Conservation (phyloP, 2,797 vertebrate species). For the Phoeniculus purpureus region DNA sequence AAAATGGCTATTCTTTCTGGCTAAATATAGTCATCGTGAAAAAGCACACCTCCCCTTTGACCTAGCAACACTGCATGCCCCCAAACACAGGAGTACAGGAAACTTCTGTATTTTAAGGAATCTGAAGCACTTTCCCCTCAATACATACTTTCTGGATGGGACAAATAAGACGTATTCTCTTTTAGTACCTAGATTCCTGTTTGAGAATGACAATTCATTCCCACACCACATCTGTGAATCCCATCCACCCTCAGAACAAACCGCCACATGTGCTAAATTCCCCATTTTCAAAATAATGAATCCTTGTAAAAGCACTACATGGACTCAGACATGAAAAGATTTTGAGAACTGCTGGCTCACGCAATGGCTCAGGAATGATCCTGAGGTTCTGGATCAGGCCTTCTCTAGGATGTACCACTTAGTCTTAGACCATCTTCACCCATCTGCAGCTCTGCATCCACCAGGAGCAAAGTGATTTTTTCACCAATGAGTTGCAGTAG, state of each 20-base stretch:
- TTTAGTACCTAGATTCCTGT: neutral
- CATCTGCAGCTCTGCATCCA: neutral
- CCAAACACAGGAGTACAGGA: conserved; percentile 28
- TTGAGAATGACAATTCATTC: neutral
- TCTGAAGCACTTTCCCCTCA: neutral
- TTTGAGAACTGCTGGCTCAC: neutral
- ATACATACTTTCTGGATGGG: neutral
- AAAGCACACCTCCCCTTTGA: conserved; percentile 43
- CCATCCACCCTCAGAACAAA: neutral
- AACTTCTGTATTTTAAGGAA: conserved; percentile 27
- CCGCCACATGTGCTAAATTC: neutral
- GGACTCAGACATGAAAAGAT: neutral
- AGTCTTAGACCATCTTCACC: neutral
- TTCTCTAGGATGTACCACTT: neutral
- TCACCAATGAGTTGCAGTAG: neutral
- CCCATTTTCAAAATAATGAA: neutral
- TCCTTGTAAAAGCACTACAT: neutral
- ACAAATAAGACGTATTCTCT: conserved; percentile 5
- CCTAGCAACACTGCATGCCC: conserved; percentile 36
- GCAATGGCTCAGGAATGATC: neutral
- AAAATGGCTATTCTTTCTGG: conserved; percentile 67
- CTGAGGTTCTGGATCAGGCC: neutral
- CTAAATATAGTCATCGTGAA: conserved; percentile 62
- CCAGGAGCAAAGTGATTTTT: neutral
- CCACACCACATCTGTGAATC: neutral